Conservation (phyloP, 2,113 vertebrate species). For the Paradisaea rubra region DNA sequence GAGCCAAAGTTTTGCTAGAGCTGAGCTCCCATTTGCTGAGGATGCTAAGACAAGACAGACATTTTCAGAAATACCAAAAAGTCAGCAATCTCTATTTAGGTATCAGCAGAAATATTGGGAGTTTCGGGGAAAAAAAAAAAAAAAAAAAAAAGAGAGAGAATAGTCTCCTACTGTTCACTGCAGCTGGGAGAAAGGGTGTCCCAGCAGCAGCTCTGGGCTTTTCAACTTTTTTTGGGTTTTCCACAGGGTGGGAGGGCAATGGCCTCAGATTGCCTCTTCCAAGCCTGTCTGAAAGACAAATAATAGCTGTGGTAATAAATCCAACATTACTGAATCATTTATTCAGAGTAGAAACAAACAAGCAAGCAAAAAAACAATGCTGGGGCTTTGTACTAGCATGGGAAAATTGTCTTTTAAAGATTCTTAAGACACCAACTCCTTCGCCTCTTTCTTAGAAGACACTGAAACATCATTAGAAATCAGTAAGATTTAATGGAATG, state of each 20-base stretch:
- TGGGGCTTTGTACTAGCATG: fast-evolving
- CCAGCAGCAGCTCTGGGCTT: neutral
- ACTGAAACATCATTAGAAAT: neutral
- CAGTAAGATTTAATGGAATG: neutral
- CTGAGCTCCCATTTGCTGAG: neutral
- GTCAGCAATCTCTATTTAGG: neutral
- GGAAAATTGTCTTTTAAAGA: neutral
- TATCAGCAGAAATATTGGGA: neutral
- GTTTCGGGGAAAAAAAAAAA: neutral
- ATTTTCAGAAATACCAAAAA: slow-evolving; percentile 10
- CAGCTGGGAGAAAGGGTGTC: neutral
- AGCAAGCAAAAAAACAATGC: neutral
- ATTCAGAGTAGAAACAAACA: neutral
- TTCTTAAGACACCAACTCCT: neutral
- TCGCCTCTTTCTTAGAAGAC: neutral
- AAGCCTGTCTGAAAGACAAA: neutral
- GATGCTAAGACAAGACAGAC: neutral
- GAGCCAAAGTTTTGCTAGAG: neutral
- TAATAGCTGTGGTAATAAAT: neutral
- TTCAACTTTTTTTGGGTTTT: neutral
- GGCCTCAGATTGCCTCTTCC: neutral
- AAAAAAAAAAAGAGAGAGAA: neutral
- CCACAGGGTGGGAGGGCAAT: neutral
- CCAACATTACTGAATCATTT: neutral
- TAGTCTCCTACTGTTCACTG: neutral